Percentiles rank a stretch among this genome's conserved stretches.
phyloP scores from a whole-genome alignment of 23 tunicate species.

The Halocynthia roretzi region DNA sequence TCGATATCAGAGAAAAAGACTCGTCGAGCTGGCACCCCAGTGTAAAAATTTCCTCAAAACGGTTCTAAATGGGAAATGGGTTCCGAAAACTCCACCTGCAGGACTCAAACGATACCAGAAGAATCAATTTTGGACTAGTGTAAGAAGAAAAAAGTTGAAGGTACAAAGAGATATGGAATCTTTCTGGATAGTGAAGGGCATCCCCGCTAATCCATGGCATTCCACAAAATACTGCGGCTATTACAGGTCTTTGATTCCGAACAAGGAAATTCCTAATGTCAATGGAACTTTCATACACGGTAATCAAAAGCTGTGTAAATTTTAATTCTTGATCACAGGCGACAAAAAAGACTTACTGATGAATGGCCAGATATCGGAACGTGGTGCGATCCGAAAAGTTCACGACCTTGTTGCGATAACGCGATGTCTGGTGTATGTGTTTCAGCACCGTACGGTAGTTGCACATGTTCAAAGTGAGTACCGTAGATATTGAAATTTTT shows the following conservation, averaged over 20 bases:
- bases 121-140: not conserved
- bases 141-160: not conserved
- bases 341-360: not conserved
- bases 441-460: not conserved
- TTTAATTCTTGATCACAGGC: not conserved
- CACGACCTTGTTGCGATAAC: conserved; percentile 41
- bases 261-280: not conserved
- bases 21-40: not conserved
- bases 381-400: conserved; percentile 39
- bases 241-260: conserved; percentile 4
- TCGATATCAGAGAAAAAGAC: not conserved
- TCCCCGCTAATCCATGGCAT: conserved; percentile 14
- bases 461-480: conserved; percentile 21
- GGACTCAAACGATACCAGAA: not conserved
- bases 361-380: conserved; percentile 24
- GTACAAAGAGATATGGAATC: conserved; percentile 2
- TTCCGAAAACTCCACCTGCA: not conserved
- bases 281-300: not conserved
- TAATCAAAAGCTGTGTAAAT: not conserved
- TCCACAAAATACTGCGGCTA: conserved; percentile 15
- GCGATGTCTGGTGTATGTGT: conserved; percentile 25
- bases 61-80: not conserved
- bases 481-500: not conserved
- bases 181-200: conserved; percentile 11
- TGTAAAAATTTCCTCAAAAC: not conserved